Conservation (phyloP, 2,888 invertebrate species). For the Scotopteryx bipunctaria region DNA sequence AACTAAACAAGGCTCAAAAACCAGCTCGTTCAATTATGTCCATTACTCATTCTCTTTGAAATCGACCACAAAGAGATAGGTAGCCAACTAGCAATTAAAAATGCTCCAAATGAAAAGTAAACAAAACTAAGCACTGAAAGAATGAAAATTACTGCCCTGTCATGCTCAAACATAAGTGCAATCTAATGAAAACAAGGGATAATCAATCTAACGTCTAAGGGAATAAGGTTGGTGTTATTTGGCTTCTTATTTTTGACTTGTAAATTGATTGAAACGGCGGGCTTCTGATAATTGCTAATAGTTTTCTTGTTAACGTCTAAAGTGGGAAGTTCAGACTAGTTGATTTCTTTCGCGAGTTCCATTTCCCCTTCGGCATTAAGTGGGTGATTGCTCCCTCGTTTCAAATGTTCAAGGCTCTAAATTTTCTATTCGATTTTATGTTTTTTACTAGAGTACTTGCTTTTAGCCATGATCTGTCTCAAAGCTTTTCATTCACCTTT, state of each 20-base stretch:
- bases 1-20: not conserved
- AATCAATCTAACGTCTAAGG: constrained; percentile 29
- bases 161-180: constrained; percentile 54
- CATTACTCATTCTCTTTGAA: constrained; percentile 15
- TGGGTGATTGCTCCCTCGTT: constrained; percentile 51
- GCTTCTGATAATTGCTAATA: constrained; percentile 76
- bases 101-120: constrained; percentile 40
- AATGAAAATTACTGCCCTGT: constrained; percentile 59
- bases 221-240: constrained; percentile 41
- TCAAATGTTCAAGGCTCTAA: constrained; percentile 26
- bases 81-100: constrained; percentile 38
- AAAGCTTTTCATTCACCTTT: too few relatives aligned
- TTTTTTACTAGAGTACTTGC: not conserved
- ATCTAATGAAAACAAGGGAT: constrained; percentile 15
- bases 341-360: constrained; percentile 61
- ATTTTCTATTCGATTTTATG: constrained; percentile 9
- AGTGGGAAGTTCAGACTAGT: constrained; percentile 63
- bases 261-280: constrained; percentile 76
- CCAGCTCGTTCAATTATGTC: constrained; percentile 1
- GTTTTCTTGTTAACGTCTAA: constrained; percentile 73
- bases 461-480: too few relatives aligned
- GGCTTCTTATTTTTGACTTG: constrained; percentile 66
- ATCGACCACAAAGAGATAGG: constrained; percentile 27
- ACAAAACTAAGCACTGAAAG: constrained; percentile 45
- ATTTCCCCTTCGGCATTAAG: constrained; percentile 53